A percentile compares a stretch with the other conserved stretches of the same genome.
These are phyloP conservation scores for Chaetogeoica ovagalla DNA, from an alignment of 2,888 invertebrate genomes.

Conservation along the genomic window DNA sequence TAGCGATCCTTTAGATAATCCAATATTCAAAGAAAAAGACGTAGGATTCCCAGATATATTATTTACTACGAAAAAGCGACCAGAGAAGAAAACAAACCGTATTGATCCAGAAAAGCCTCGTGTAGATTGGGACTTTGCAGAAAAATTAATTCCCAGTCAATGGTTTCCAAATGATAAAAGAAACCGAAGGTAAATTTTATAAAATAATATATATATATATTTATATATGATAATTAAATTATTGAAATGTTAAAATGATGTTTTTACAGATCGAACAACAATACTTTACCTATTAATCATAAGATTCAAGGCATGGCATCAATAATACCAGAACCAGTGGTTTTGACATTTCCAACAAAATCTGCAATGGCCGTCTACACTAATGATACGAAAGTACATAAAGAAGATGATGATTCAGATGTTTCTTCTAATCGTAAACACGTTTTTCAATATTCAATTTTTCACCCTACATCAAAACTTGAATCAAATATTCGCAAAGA, in stretches of 20 bases:
- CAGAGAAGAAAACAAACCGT: conserved; percentile 56
- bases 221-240: too few relatives aligned
- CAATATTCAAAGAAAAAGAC: conserved; percentile 65
- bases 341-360: conserved; percentile 35
- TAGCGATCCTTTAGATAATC: conserved; percentile 74
- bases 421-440: conserved; percentile 23
- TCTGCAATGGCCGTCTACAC: background rate
- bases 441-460: conserved; percentile 22
- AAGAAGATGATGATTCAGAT: conserved; percentile 1
- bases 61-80: conserved; percentile 3
- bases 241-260: background rate
- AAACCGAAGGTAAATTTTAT: conserved; percentile 29
- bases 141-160: conserved; percentile 24
- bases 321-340: conserved; percentile 30
- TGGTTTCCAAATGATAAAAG: conserved; percentile 40
- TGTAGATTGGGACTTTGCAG: conserved; percentile 30
- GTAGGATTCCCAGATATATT: conserved; percentile 58
- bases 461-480: conserved; percentile 8
- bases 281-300: conserved; percentile 24
- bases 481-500: background rate
- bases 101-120: background rate
- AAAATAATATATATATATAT: too few relatives aligned
- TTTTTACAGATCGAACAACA: conserved; percentile 42
- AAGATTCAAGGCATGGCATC: conserved; percentile 23
- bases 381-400: conserved; percentile 13